Evolutionary conservation across 2,113 vertebrate species (phyloP).

Genomic region (Grammomys surdaster): DNA sequence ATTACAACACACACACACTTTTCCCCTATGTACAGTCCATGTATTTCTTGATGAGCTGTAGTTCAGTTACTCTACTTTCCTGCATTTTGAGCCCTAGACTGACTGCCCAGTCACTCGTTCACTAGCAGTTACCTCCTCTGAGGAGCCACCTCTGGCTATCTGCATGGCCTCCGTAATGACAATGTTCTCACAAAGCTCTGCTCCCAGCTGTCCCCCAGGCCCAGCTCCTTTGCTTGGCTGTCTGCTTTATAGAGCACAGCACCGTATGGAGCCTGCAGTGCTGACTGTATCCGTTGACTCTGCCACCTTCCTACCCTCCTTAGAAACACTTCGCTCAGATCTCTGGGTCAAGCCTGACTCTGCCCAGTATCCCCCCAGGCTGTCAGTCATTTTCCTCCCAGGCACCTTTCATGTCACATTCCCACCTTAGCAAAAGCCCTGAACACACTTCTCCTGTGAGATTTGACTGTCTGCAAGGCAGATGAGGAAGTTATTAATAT

Average conservation of each 20-base stretch:
- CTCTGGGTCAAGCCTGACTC: background rate
- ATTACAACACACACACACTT: background rate
- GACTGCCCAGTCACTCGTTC: background rate
- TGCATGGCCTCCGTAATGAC: rapidly evolving
- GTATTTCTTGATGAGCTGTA: background rate
- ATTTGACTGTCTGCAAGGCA: constrained; percentile 68
- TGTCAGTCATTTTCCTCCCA: background rate
- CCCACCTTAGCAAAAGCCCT: constrained; percentile 53
- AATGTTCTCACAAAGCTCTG: background rate
- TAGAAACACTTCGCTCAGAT: background rate
- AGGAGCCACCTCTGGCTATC: background rate
- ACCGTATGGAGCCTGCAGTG: rapidly evolving
- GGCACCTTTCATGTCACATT: background rate
- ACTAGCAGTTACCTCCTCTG: rapidly evolving
- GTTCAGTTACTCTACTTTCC: background rate
- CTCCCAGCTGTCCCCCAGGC: background rate
- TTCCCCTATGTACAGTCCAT: no score
- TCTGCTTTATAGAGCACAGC: rapidly evolving
- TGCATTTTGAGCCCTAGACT: background rate
- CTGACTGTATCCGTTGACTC: background rate
- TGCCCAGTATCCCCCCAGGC: background rate
- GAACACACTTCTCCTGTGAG: constrained; percentile 10
- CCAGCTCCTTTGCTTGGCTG: background rate
- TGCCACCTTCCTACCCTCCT: background rate
- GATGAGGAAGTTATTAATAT: constrained; percentile 77